Percentiles rank a stretch among this genome's conserved stretches.
Conservation (phyloP, 2,888 invertebrate genomes). For the Ditula angustiorana region DNA sequence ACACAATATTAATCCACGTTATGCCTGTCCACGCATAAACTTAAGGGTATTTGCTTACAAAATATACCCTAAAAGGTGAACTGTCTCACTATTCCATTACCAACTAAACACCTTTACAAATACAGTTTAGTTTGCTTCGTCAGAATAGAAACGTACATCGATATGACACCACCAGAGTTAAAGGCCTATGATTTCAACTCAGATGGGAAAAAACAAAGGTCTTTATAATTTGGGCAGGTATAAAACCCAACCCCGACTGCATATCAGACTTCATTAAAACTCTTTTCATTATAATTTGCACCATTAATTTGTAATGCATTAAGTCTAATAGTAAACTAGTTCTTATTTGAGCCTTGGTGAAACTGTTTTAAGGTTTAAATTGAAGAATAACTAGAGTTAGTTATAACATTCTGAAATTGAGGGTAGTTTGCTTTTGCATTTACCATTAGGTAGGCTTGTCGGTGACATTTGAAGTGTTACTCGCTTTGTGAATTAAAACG, state of each 20-base stretch:
- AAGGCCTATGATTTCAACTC: constrained; percentile 43
- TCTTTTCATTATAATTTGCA: constrained; percentile 58
- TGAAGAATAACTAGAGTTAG: background rate
- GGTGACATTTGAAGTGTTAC: constrained; percentile 43
- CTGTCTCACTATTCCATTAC: background rate
- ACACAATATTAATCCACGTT: constrained; percentile 41
- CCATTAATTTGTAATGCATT: constrained; percentile 1
- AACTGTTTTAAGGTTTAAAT: background rate
- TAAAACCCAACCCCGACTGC: constrained; percentile 49
- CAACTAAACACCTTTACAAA: background rate
- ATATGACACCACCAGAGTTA: constrained; percentile 47
- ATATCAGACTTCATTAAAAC: constrained; percentile 71
- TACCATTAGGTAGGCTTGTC: constrained; percentile 61
- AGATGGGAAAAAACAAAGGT: constrained; percentile 39
- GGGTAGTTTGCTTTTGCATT: constrained; percentile 62
- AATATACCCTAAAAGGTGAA: constrained; percentile 34
- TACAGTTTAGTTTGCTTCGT: constrained; percentile 30
- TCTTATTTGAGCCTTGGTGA: background rate
- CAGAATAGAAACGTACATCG: constrained; percentile 24
- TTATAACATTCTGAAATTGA: background rate
- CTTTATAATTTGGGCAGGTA: constrained; percentile 47
- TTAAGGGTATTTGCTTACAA: constrained; percentile 44
- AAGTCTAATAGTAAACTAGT: background rate
- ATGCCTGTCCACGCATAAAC: constrained; percentile 45
- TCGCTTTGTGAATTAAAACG: constrained; percentile 31